Evolutionary conservation across 2,113 vertebrate genomes (phyloP).

Genomic region (Azemiops feae): DNA sequence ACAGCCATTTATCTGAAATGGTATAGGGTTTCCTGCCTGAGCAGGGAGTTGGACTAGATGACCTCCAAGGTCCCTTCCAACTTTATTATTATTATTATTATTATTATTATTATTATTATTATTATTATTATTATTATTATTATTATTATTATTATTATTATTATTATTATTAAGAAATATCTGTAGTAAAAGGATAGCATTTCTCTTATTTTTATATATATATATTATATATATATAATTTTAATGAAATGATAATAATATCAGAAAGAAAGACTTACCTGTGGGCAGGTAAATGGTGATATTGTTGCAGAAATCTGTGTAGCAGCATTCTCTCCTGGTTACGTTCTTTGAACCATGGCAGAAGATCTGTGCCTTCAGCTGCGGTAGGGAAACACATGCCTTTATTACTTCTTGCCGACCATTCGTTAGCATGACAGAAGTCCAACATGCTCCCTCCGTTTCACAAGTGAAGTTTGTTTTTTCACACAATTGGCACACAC

Average conservation of each 20-base stretch:
- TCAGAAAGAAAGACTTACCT: conserved; percentile 68
- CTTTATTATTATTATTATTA: no score
- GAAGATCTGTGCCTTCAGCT: conserved; percentile 90
- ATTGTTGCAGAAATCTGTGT: conserved; percentile 97
- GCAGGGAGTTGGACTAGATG: no score
- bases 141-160: no score
- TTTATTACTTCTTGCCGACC: conserved; percentile 87
- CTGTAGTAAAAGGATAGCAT: background rate
- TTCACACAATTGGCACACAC: conserved; percentile 88
- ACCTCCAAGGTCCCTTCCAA: no score
- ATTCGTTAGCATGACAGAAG: conserved; percentile 89
- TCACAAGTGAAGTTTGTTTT: conserved; percentile 89
- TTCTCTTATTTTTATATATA: background rate
- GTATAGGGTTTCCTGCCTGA: no score
- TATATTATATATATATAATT: background rate
- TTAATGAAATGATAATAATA: background rate
- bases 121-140: no score
- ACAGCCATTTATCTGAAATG: no score
- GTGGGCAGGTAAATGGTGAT: conserved; percentile 83
- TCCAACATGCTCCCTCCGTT: conserved; percentile 92
- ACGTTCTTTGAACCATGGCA: conserved; percentile 91
- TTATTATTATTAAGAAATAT: no score
- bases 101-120: no score
- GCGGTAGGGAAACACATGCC: conserved; percentile 85
- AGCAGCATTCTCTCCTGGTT: conserved; percentile 93